Base-by-base conservation (phyloP, 2,888 invertebrate genomes). In the Eristalis arbustorum region DNA sequence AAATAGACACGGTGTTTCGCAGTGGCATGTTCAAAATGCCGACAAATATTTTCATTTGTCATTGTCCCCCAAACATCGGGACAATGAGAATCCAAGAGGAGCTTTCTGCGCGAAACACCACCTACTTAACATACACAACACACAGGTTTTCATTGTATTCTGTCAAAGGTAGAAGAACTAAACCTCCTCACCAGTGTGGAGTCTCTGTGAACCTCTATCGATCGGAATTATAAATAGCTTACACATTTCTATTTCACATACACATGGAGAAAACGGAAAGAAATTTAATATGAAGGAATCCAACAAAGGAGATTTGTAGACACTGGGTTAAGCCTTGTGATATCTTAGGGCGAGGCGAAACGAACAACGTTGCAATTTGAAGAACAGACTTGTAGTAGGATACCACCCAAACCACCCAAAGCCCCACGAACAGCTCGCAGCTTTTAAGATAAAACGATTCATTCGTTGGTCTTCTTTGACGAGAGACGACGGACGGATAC, bases 211-310 rank as follows among this genome's bases (percentile, higher is more conserved):
- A 72, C 34, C 56, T 34, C 49, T 68, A 76, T 72, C 72, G 59
- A 72, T 78, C 59, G 57, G 42, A 56, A 68, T 61, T 73, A 62
- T 68, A 76, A 76, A 76, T 76, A 76, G 68, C 67, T 49, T 25
- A 28, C 56, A 67, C 63, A 71, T 42, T 66, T 59, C 63, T 28
- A 61, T 31, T 34, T 37, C 5, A 64, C 40, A 40, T 18, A 49
- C 6, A 66, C 40, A 23, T 18, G 66, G 59, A 23, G 23, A 66
- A 59, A n/a, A n/a, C n/a, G n/a, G 67, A 61, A 31, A 42, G 67
- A 61, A 31, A 61, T 75, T 67, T 61, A 61, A 42, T 42, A 31
- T 61, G 40, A 75, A 75, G 22, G 1, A 42, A 76, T 62, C 57
- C 62, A 49, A 68, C 61, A 76, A 49, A 67, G 18, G 34, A 49